phyloP scores from a whole-genome alignment of 2,888 invertebrate species.

The Phalera bucephala region DNA sequence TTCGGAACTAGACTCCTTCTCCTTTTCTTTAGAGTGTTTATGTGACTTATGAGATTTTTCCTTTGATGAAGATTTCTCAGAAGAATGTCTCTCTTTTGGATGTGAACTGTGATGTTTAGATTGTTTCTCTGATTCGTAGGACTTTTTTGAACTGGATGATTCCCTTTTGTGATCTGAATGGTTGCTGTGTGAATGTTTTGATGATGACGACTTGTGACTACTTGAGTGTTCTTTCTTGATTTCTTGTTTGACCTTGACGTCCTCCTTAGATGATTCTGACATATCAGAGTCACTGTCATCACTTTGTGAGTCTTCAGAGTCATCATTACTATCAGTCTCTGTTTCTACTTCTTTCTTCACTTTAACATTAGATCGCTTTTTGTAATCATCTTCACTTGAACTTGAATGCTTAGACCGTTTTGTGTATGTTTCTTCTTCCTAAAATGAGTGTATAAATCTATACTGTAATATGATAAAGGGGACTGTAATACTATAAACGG shows the following conservation, averaged over 20 bases:
- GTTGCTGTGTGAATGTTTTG: slow-evolving; percentile 45
- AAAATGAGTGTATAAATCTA: no score
- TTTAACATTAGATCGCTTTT: slow-evolving; percentile 38
- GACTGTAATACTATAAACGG: no score
- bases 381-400: slow-evolving; percentile 52
- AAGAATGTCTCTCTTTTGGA: slow-evolving; percentile 40
- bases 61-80: slow-evolving; percentile 46
- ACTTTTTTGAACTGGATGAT: slow-evolving; percentile 41
- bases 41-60: slow-evolving; percentile 52
- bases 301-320: slow-evolving; percentile 31
- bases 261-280: slow-evolving; percentile 59
- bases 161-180: slow-evolving; percentile 45
- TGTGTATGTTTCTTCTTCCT: slow-evolving; percentile 62
- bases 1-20: slow-evolving; percentile 46
- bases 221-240: slow-evolving; percentile 51
- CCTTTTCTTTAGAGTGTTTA: slow-evolving; percentile 48
- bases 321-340: slow-evolving; percentile 40
- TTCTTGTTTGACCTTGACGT: slow-evolving; percentile 48
- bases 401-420: slow-evolving; percentile 57
- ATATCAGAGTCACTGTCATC: slow-evolving; percentile 44
- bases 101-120: slow-evolving; percentile 44
- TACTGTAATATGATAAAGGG: no score
- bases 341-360: slow-evolving; percentile 46
- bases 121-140: slow-evolving; percentile 39
- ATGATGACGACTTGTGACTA: slow-evolving; percentile 43